Base-by-base conservation (phyloP, 1,140 invertebrate genomes). In the Drosophila tsacasi region DNA sequence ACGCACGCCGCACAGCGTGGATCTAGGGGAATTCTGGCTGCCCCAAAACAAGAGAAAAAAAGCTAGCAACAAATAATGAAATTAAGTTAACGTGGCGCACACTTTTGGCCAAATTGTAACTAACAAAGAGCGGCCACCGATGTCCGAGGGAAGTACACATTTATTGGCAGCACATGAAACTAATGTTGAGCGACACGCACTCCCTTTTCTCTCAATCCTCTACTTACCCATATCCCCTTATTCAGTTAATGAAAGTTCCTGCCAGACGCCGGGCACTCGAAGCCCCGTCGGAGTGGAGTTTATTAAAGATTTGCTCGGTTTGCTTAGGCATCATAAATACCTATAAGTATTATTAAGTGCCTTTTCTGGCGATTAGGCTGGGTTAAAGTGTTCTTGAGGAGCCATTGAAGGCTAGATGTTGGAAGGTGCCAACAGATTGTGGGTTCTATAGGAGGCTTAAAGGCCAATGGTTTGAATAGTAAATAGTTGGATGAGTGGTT, bases 81-180 rank as follows among this genome's bases (percentile, higher is more conserved):
- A 87, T 87, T 87, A 87, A 81, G 81, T 61, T 75, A 89, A 87
- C 84, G 84, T 89, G 84, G 84, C 67, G 58, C 67, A 68, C 76
- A 69, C 71, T 82, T 64, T 49, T 55, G 74, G 30, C 69, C 80
- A 68, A 79, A 76, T 50, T 85, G 82, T 85, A 85, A 72, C 61
- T 60, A 79, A 85, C 69, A 69, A 79, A 49, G 47, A 44, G 19
- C 42, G 23, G n/a, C 27, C 47, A 47, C 37, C 39, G 71, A 74
- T 81, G 71, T 42, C 65, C 52, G 40, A 71, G 62, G 81, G 62
- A 83, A 80, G 68, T 69, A 71, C 80, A 83, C 69, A 89, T 89
- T 87, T 83, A 87, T 87, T 87, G 84, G 67, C 83, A 74, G 68
- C 67, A 83, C 79, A 87, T 87, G 83, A 79, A 82, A 75, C 79